Percentiles rank a stretch among this genome's conserved stretches.
phyloP scores from a whole-genome alignment of 2,797 vertebrate species.

The Prunella strophiata region DNA sequence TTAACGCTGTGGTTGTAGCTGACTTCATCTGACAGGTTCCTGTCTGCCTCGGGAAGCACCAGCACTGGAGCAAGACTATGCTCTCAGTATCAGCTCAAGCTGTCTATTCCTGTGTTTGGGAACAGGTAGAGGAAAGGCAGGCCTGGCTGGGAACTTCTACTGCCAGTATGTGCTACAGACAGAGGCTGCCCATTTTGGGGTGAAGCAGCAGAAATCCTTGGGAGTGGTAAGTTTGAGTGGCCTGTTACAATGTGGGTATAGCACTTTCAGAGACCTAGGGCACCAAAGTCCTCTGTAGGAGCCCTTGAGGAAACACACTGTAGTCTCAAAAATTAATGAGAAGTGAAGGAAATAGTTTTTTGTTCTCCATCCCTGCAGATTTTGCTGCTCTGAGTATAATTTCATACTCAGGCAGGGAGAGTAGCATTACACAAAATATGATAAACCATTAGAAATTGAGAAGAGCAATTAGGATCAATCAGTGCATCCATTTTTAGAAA shows the following conservation, averaged over 20 bases:
- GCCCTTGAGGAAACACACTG: background rate
- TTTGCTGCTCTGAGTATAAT: background rate
- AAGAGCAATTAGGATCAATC: slow-evolving; percentile 14
- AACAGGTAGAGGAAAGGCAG: background rate
- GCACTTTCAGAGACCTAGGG: background rate
- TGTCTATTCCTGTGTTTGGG: background rate
- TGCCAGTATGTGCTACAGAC: background rate
- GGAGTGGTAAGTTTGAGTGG: background rate
- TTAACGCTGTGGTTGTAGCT: background rate
- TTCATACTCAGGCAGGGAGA: background rate
- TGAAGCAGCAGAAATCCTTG: background rate
- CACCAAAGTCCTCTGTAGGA: background rate
- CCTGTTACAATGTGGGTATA: background rate
- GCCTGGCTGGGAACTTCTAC: background rate
- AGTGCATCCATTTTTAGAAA: slow-evolving; percentile 18
- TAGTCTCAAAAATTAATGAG: background rate
- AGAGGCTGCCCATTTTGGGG: background rate
- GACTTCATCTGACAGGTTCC: background rate
- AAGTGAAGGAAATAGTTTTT: background rate
- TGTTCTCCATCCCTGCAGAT: background rate
- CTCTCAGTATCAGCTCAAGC: background rate
- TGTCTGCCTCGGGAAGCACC: background rate
- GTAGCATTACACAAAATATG: slow-evolving; percentile 29
- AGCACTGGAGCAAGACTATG: background rate
- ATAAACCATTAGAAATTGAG: slow-evolving; percentile 35